Evolutionary conservation across 1,140 invertebrate species (phyloP), one percentile per base, ranked within the genome.

Genomic region (Tetramorium alpestre): DNA sequence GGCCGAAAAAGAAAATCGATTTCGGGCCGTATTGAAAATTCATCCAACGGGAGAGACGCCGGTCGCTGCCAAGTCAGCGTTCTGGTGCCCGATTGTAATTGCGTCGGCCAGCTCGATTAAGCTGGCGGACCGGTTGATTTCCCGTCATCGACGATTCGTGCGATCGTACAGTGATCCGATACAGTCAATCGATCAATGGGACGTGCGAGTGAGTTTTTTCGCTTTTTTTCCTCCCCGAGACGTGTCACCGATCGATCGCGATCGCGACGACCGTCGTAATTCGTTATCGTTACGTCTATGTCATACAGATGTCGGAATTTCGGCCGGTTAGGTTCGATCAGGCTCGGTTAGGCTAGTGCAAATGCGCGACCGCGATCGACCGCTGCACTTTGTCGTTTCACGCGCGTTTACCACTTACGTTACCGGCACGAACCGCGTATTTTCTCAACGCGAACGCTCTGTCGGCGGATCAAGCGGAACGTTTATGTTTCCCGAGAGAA

Each of bases 1-100:
- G 44, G 13, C 60, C 76, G 70, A 65, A 70, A 75, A 85, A 62
- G 51, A 62, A 70, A 87, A 89, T 90, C 88, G 88, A 90, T 90
- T 89, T 22, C 54, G 54, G 18, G 22, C 41, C 5, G 13, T 70
- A 86, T 86, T 81, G 85, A 86, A 82, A 82, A 86, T 86, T 86
- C 65, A 69, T 58, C 8, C 65, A 49, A n/a, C 47, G 70, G 41
- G 28, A 22, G 25, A 2, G 25, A 64, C 11, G 56, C 54, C 51
- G 25, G 54, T 33, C 38, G 54, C 18, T 82, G 77, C 85, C 65
- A 86, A 86, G 76, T 82, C 85, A 49, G 51, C 75, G 28, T 2
- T 38, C 41, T 18, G 47, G 18, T 18, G 33, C 38, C 64, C 47
- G 22, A 44, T 73, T 47, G 85, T 86, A 86, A 86, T 86, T 82